Evolutionary conservation across 2,888 invertebrate genomes (phyloP).

Genomic region (Melanostoma scalare): DNA sequence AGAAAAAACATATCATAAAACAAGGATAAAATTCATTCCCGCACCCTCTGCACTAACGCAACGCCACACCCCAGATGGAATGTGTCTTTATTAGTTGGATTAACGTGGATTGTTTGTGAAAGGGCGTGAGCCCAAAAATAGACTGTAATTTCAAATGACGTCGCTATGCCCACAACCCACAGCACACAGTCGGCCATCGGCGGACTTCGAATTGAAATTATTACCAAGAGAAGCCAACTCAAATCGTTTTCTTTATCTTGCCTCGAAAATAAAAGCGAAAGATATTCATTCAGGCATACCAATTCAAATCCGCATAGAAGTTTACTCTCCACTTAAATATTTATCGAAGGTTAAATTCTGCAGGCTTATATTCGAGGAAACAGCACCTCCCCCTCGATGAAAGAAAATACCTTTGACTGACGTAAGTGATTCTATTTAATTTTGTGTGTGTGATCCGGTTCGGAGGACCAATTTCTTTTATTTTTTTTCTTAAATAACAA

Average conservation of each 20-base stretch:
- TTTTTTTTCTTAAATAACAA: neutral
- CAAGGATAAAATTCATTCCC: conserved; percentile 33
- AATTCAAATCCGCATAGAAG: conserved; percentile 35
- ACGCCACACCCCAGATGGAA: neutral
- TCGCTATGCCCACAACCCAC: conserved; percentile 9
- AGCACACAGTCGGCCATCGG: too few species aligned
- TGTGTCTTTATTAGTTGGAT: conserved; percentile 12
- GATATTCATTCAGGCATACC: conserved; percentile 39
- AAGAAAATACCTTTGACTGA: conserved; percentile 22
- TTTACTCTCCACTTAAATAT: conserved; percentile 49
- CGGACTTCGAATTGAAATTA: conserved; percentile 24
- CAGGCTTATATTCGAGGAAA: conserved; percentile 14
- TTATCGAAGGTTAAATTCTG: conserved; percentile 50
- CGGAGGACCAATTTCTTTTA: conserved; percentile 39
- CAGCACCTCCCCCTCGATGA: neutral
- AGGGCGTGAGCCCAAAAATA: neutral
- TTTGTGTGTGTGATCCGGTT: conserved; percentile 32
- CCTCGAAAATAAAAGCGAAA: neutral
- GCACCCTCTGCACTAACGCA: neutral
- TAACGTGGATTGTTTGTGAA: conserved; percentile 24
- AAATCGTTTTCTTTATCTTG: neutral
- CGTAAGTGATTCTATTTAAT: conserved; percentile 35
- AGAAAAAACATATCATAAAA: neutral
- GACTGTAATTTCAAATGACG: conserved; percentile 50
- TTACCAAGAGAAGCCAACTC: conserved; percentile 6